phyloP scores from a whole-genome alignment of 1,140 invertebrate species.

The Papilio polytes region DNA sequence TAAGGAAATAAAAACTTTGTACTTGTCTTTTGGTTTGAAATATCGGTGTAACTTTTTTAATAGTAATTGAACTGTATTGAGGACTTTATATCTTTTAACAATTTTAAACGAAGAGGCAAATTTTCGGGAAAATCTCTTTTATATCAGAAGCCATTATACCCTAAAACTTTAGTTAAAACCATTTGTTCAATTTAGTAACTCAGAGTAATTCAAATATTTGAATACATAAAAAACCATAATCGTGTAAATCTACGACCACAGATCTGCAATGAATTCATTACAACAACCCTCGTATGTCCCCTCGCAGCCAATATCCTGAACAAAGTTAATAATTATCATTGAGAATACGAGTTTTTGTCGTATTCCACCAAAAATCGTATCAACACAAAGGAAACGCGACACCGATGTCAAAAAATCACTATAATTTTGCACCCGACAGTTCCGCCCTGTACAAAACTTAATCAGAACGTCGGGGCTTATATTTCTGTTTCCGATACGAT shows the following conservation, averaged over 20 bases:
- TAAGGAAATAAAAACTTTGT: not conserved
- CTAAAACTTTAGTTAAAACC: too few species aligned
- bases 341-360: conserved; percentile 62
- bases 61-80: not conserved
- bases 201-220: not conserved
- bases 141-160: not conserved
- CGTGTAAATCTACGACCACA: conserved; percentile 55
- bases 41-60: too few species aligned
- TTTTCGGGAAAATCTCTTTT: too few species aligned
- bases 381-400: conserved; percentile 69
- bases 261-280: conserved; percentile 42
- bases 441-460: conserved; percentile 73
- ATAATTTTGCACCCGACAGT: conserved; percentile 70
- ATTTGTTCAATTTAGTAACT: not conserved
- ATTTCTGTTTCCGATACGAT: conserved; percentile 82
- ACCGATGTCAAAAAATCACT: conserved; percentile 76
- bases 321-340: conserved; percentile 77
- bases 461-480: conserved; percentile 74
- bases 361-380: conserved; percentile 71
- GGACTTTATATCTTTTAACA: not conserved
- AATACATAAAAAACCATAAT: not conserved
- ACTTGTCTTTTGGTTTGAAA: not conserved
- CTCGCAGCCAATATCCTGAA: conserved; percentile 44
- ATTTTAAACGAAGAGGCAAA: too few species aligned
- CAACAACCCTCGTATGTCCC: conserved; percentile 46